Percentiles rank a stretch among this genome's conserved stretches.
Evolutionary conservation across 2,797 vertebrate species (phyloP).

Genomic region (Artibeus lituratus): DNA sequence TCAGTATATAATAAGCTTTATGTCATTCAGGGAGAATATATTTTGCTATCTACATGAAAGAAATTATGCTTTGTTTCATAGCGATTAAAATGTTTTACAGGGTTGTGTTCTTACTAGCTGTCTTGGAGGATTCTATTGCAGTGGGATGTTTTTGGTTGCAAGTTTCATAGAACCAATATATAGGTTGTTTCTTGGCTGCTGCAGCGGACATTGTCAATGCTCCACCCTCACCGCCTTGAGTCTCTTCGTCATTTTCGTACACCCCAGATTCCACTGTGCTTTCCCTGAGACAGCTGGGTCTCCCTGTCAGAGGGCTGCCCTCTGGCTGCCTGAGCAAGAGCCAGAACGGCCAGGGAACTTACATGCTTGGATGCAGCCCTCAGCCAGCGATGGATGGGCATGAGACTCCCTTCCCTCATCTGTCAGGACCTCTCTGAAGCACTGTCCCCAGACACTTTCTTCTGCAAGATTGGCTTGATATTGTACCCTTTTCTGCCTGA

Average conservation of each 20-base stretch:
- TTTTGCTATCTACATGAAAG: constrained; percentile 31
- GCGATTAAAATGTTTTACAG: neutral
- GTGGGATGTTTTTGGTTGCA: neutral
- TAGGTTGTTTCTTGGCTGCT: neutral
- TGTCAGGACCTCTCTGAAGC: neutral
- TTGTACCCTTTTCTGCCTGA: neutral
- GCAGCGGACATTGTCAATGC: neutral
- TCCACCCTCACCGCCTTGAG: neutral
- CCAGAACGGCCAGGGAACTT: neutral
- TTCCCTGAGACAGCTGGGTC: neutral
- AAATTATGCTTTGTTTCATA: constrained; percentile 3
- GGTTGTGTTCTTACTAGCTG: neutral
- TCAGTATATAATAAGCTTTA: neutral
- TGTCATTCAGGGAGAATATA: neutral
- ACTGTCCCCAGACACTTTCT: neutral
- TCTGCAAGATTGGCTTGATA: neutral
- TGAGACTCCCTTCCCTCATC: neutral
- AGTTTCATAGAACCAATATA: neutral
- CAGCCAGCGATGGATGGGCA: neutral
- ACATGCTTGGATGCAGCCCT: neutral
- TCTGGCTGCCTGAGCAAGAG: neutral
- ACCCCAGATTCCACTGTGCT: neutral
- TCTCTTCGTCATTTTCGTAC: neutral
- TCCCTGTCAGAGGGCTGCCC: neutral
- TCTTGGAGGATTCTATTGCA: neutral